Conservation (phyloP, 2,888 invertebrate species). For the Drepanosiphum platanoidis region DNA sequence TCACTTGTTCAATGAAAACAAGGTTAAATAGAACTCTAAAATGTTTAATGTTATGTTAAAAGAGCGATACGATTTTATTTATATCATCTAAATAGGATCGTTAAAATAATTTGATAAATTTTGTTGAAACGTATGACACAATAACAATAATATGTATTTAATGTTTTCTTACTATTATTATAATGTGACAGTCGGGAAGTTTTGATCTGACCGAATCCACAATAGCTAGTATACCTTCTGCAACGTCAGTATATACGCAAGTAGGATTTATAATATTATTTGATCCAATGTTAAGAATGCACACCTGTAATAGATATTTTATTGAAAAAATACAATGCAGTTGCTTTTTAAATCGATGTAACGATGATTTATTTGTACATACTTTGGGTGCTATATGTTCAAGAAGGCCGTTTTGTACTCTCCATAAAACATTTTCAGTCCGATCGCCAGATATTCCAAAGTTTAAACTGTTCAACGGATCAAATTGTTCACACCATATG, state of each 20-base stretch:
- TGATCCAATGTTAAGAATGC: slow-evolving; percentile 87
- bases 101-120: not conserved
- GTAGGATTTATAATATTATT: no score
- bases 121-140: no score
- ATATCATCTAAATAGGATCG: no score
- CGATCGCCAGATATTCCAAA: slow-evolving; percentile 90
- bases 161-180: slow-evolving; percentile 40
- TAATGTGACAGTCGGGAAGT: slow-evolving; percentile 47
- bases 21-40: not conserved
- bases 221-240: slow-evolving; percentile 82
- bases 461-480: slow-evolving; percentile 89
- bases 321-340: no score
- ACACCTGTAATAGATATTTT: slow-evolving; percentile 72
- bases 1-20: not conserved
- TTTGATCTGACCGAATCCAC: slow-evolving; percentile 64
- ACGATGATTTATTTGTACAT: slow-evolving; percentile 63
- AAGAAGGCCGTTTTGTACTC: slow-evolving; percentile 87
- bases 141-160: not conserved
- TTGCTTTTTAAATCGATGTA: no score
- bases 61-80: no score
- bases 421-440: slow-evolving; percentile 91
- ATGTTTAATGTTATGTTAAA: not conserved
- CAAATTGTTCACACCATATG: slow-evolving; percentile 90
- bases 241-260: slow-evolving; percentile 81
- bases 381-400: slow-evolving; percentile 90